phyloP scores from a whole-genome alignment of 2,888 invertebrate genomes.

The Rhagophthalmus giganteus region DNA sequence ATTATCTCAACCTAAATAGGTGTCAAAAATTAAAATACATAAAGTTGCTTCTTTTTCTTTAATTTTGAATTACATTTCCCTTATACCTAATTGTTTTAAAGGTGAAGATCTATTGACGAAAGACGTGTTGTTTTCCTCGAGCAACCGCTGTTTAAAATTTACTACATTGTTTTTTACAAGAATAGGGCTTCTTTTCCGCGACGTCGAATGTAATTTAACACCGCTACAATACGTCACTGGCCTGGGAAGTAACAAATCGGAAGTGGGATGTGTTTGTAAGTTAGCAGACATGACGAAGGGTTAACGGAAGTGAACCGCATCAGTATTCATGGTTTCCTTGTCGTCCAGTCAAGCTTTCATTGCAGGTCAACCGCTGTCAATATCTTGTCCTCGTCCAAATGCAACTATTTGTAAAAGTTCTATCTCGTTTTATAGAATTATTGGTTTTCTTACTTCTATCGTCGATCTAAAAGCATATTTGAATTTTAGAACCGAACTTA shows the following conservation, averaged over 20 bases:
- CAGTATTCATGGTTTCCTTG: slow-evolving; percentile 50
- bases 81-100: no score
- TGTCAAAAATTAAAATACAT: no score
- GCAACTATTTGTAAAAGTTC: slow-evolving; percentile 34
- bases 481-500: slow-evolving; percentile 11
- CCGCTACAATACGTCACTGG: slow-evolving; percentile 40
- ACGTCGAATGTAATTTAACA: slow-evolving; percentile 24
- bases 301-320: slow-evolving; percentile 43
- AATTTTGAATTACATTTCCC: no score
- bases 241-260: slow-evolving; percentile 46
- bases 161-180: background rate
- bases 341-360: slow-evolving; percentile 43
- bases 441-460: slow-evolving; percentile 4
- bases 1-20: no score
- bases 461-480: slow-evolving; percentile 3
- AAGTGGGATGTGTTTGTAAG: slow-evolving; percentile 44
- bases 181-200: background rate
- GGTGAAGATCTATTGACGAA: background rate
- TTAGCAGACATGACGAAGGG: slow-evolving; percentile 46
- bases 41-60: no score
- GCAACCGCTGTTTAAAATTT: no score
- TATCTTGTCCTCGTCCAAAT: slow-evolving; percentile 38
- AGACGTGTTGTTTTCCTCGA: background rate
- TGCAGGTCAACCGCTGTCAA: slow-evolving; percentile 51
- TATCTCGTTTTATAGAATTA: slow-evolving; percentile 4